Conservation (phyloP, 2,888 invertebrate species). For the Nipponacmea schrenckii region DNA sequence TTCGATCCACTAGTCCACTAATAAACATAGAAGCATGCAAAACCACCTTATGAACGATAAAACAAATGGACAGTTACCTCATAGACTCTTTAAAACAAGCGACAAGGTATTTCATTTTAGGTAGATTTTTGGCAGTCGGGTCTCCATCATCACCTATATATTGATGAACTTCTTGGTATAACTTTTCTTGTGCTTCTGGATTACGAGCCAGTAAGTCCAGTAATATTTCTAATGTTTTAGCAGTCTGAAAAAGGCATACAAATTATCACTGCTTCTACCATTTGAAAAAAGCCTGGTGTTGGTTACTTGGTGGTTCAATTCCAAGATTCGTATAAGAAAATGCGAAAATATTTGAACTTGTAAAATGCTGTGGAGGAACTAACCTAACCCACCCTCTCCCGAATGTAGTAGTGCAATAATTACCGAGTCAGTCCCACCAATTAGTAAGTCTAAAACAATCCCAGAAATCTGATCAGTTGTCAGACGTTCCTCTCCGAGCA, state of each 20-base stretch:
- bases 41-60: neutral
- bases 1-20: neutral
- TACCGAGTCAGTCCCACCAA: slow-evolving; percentile 38
- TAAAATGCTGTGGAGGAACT: too few relatives aligned
- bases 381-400: too few relatives aligned
- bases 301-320: too few relatives aligned
- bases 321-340: too few relatives aligned
- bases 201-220: slow-evolving; percentile 44
- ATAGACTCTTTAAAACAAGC: slow-evolving; percentile 58
- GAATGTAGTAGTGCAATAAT: neutral
- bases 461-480: slow-evolving; percentile 14
- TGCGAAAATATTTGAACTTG: too few relatives aligned
- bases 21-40: slow-evolving; percentile 4
- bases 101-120: slow-evolving; percentile 49
- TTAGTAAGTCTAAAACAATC: slow-evolving; percentile 23
- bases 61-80: slow-evolving; percentile 24
- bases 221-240: slow-evolving; percentile 48
- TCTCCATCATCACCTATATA: slow-evolving; percentile 31
- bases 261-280: too few relatives aligned
- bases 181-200: slow-evolving; percentile 41
- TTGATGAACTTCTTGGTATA: slow-evolving; percentile 39
- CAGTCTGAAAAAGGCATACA: slow-evolving; percentile 36
- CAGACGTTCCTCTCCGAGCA: slow-evolving; percentile 25
- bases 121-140: slow-evolving; percentile 38
- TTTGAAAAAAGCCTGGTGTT: too few relatives aligned